These are phyloP conservation scores for Thera obeliscata DNA, from an alignment of 2,888 invertebrate genomes.

Conservation along the genomic window DNA sequence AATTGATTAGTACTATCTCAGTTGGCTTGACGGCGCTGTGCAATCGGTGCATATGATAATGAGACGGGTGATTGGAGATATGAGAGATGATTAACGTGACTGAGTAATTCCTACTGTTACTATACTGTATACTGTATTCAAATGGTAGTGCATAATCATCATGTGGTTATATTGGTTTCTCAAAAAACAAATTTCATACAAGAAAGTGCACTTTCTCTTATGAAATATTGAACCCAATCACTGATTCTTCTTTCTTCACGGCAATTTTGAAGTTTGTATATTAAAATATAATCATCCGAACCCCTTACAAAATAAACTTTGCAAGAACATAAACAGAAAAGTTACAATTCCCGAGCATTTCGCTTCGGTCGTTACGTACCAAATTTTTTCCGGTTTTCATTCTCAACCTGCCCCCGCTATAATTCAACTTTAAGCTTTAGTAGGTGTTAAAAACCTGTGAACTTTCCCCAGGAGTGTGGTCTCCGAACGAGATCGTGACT, in stretches of 20 bases:
- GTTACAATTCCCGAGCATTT: slow-evolving; percentile 25
- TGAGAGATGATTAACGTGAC: no score
- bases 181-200: not conserved
- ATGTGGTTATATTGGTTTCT: not conserved
- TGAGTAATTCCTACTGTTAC: no score
- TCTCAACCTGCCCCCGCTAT: slow-evolving; percentile 32
- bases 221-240: no score
- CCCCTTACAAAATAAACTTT: slow-evolving; percentile 21
- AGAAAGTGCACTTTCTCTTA: no score
- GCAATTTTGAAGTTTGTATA: slow-evolving; percentile 5
- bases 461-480: slow-evolving; percentile 32
- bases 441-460: slow-evolving; percentile 41
- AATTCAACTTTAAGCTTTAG: slow-evolving; percentile 40
- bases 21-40: slow-evolving; percentile 5
- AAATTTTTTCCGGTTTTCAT: slow-evolving; percentile 36
- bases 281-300: not conserved
- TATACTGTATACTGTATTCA: no score
- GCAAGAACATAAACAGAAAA: slow-evolving; percentile 25
- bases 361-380: slow-evolving; percentile 26
- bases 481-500: slow-evolving; percentile 25
- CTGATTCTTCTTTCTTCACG: not conserved
- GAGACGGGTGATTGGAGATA: slow-evolving; percentile 4
- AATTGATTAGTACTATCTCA: slow-evolving; percentile 30
- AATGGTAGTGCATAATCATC: no score
- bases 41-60: slow-evolving; percentile 8